Evolutionary conservation across 2,797 vertebrate species (phyloP).

Genomic region (Schizothorax lantsangensis): DNA sequence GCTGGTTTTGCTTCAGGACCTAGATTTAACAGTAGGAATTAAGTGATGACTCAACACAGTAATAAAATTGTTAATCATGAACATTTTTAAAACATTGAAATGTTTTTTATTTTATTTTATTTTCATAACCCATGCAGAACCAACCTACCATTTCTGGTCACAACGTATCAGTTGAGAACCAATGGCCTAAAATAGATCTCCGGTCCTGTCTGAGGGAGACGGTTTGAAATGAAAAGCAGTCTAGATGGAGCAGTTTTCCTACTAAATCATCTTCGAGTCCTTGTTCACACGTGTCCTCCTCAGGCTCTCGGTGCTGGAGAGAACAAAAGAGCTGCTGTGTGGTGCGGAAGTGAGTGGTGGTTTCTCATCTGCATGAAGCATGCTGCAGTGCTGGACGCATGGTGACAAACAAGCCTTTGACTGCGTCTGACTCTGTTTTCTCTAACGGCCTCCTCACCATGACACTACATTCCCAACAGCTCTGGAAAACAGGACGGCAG

Average conservation of each 20-base stretch:
- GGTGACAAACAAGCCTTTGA: conserved; percentile 46
- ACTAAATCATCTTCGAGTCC: neutral
- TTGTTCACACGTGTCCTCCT: conserved; percentile 18
- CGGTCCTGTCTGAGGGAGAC: neutral
- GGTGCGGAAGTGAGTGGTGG: conserved; percentile 16
- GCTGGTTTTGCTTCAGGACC: neutral
- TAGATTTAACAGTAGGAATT: neutral
- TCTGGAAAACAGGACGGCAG: conserved; percentile 1
- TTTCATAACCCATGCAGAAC: too few species aligned
- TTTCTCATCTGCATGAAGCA: conserved; percentile 18
- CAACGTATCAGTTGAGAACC: neutral
- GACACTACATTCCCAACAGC: conserved; percentile 52
- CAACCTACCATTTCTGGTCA: neutral
- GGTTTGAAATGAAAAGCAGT: neutral
- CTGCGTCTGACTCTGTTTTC: conserved; percentile 17
- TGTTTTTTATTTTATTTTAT: neutral
- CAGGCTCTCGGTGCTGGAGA: neutral
- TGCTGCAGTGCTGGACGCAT: neutral
- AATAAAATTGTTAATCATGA: neutral
- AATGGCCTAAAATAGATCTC: neutral
- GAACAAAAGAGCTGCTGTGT: conserved; percentile 38
- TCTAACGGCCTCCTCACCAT: conserved; percentile 51
- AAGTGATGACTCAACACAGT: neutral
- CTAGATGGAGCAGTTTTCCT: conserved; percentile 17
- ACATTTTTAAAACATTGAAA: neutral